Percentiles rank a stretch among this genome's conserved stretches.
Evolutionary conservation across 2,113 vertebrate species (phyloP).

Genomic region (Rallus limicola): DNA sequence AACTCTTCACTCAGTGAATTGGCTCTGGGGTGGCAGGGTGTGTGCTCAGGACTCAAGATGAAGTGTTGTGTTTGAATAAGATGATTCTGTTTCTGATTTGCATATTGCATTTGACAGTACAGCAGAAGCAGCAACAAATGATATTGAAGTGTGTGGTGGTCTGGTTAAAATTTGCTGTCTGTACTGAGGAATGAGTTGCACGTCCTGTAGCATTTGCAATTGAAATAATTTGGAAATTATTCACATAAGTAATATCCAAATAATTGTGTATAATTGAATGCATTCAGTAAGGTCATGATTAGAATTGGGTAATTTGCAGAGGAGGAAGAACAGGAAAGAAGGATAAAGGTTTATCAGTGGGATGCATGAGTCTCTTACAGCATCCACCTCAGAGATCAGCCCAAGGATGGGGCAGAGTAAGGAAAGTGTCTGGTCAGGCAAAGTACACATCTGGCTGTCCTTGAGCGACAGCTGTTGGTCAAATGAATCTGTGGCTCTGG

Average conservation of each 20-base stretch:
- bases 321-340: not conserved
- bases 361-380: not conserved
- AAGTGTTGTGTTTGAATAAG: not conserved
- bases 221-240: not conserved
- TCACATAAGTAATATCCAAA: not conserved
- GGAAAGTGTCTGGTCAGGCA: not conserved
- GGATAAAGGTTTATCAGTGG: not conserved
- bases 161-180: not conserved
- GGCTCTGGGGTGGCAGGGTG: not conserved
- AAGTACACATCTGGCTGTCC: not conserved
- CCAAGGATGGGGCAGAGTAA: not conserved
- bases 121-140: not conserved
- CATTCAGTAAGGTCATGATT: not conserved
- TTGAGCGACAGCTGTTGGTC: not conserved
- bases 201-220: not conserved
- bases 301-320: not conserved
- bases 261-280: not conserved
- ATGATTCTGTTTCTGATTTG: not conserved
- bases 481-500: not conserved
- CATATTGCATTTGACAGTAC: not conserved
- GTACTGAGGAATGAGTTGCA: not conserved
- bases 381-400: not conserved
- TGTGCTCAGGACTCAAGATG: not conserved
- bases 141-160: accelerated
- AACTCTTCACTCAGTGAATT: accelerated